Percentiles rank a stretch among this genome's conserved stretches.
These are phyloP conservation scores for Euphydryas editha DNA, from an alignment of 2,888 invertebrate species.

Conservation along the genomic window DNA sequence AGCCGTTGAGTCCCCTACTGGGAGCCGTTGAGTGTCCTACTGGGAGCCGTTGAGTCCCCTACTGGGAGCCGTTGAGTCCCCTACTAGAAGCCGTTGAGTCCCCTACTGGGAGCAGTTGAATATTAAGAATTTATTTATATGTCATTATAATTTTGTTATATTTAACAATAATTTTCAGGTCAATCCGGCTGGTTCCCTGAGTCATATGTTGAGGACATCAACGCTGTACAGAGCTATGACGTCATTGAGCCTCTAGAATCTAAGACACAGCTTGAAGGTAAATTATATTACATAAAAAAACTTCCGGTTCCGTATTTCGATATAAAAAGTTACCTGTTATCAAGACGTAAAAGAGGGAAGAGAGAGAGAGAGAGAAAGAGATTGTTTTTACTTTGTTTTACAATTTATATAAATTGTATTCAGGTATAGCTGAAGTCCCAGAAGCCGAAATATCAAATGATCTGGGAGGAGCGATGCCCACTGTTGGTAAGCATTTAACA, in stretches of 20 bases:
- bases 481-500: conserved; percentile 58
- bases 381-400: no score
- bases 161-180: conserved; percentile 60
- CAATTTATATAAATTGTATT: conserved; percentile 5
- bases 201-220: conserved; percentile 93
- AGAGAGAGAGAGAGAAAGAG: no score
- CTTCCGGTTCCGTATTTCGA: no score
- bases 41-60: no score
- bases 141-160: not conserved
- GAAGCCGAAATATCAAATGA: conserved; percentile 72
- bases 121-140: no score
- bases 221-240: conserved; percentile 62
- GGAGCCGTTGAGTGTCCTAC: no score
- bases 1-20: no score
- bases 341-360: no score
- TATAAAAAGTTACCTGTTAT: no score
- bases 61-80: no score
- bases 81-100: no score
- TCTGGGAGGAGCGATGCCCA: conserved; percentile 67
- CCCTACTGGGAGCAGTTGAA: no score
- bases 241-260: conserved; percentile 68
- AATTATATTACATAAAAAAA: conserved; percentile 1
- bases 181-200: conserved; percentile 98
- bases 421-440: conserved; percentile 90
- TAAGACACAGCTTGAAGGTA: conserved; percentile 76